Percentiles rank a stretch among this genome's conserved stretches.
phyloP scores from a whole-genome alignment of 2,888 invertebrate species.

The Erebia epiphron region DNA sequence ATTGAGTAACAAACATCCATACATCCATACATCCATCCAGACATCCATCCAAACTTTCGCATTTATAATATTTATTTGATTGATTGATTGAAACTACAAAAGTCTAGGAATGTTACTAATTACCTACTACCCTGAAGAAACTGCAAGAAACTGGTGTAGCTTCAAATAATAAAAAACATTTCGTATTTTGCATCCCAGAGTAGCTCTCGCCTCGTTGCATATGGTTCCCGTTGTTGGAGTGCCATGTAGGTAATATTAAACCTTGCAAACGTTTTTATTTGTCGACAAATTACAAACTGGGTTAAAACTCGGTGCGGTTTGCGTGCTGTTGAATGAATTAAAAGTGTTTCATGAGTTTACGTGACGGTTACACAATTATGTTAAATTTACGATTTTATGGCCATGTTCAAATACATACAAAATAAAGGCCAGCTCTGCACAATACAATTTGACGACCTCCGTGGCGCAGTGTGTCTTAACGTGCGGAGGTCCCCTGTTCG shows the following conservation, averaged over 20 bases:
- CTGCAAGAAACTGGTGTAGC: too few species aligned
- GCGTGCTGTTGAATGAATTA: constrained; percentile 17
- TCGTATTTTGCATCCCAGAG: background rate
- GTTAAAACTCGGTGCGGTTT: constrained; percentile 11
- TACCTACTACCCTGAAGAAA: too few species aligned
- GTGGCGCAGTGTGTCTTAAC: too few species aligned
- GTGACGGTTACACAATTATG: constrained; percentile 1
- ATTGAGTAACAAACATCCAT: too few species aligned
- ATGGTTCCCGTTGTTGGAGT: background rate
- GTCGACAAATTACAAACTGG: constrained; percentile 10
- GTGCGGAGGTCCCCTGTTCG: too few species aligned
- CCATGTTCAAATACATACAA: background rate
- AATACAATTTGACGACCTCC: too few species aligned
- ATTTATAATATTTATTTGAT: too few species aligned
- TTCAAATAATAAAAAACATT: background rate
- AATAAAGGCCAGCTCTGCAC: too few species aligned
- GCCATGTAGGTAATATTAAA: constrained; percentile 6
- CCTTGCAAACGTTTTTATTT: constrained; percentile 9
- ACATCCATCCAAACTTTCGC: too few species aligned
- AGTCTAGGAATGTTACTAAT: too few species aligned
- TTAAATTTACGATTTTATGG: background rate
- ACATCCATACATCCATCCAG: too few species aligned
- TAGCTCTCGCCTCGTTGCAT: background rate
- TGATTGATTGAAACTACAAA: too few species aligned
- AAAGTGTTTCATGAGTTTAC: constrained; percentile 7